Conservation (phyloP, 2,797 vertebrate genomes). For the Schizopygopsis pylzovi region DNA sequence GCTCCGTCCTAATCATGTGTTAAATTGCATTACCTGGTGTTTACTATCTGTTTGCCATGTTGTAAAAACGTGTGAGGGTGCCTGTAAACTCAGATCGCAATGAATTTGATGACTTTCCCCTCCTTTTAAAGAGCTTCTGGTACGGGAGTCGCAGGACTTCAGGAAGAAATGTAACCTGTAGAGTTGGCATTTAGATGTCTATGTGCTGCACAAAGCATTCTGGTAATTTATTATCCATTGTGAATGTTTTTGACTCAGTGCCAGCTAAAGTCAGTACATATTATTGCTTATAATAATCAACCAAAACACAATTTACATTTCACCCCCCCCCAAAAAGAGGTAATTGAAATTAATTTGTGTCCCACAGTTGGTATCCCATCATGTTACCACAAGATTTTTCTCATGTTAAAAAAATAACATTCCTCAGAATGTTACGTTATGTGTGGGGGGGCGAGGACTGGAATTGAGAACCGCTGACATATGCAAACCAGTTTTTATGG, state of each 20-base stretch:
- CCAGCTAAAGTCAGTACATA: background rate
- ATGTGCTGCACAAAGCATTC: background rate
- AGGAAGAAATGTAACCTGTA: constrained; percentile 4
- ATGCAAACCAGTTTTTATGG: background rate
- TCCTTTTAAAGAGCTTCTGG: constrained; percentile 35
- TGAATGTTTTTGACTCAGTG: background rate
- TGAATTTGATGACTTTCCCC: constrained; percentile 46
- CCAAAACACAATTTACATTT: background rate
- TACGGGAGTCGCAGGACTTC: background rate
- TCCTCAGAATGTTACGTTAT: background rate
- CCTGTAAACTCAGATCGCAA: constrained; percentile 72
- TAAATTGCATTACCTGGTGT: constrained; percentile 76
- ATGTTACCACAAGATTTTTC: background rate
- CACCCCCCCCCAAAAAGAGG: background rate
- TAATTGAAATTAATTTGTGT: background rate
- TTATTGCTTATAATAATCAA: background rate
- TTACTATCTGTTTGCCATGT: constrained; percentile 78
- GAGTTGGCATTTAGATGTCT: background rate
- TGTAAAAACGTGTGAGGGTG: constrained; percentile 79
- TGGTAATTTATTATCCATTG: background rate
- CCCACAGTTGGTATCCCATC: background rate
- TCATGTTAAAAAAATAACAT: background rate
- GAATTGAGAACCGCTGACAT: too few relatives aligned
- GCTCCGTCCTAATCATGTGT: constrained; percentile 77
- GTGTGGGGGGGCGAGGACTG: too few relatives aligned